Percentiles rank a stretch among this genome's conserved stretches.
phyloP scores from a whole-genome alignment of 1,140 invertebrate genomes.

The Drosophila lacteicornis region DNA sequence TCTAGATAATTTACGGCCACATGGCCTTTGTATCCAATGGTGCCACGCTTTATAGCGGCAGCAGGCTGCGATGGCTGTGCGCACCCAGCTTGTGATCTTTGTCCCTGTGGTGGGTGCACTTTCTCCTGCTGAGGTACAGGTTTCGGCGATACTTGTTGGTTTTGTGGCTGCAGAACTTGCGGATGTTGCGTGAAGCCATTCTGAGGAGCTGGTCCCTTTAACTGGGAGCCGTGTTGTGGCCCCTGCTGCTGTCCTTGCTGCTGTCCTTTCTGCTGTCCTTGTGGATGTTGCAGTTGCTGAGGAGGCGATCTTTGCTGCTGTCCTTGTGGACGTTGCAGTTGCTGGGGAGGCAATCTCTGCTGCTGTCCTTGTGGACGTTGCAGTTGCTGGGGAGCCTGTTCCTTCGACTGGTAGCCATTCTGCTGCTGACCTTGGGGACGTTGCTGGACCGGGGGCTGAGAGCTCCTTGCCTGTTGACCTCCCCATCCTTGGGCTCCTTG shows the following conservation, averaged over 20 bases:
- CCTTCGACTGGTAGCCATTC: too few relatives aligned
- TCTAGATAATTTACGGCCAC: slow-evolving; percentile 87
- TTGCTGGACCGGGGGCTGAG: too few relatives aligned
- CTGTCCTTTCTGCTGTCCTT: background rate
- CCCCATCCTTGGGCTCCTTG: background rate
- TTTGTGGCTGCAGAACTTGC: background rate
- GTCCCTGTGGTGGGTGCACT: background rate
- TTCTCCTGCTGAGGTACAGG: background rate
- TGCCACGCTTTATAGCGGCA: slow-evolving; percentile 78
- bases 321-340: background rate
- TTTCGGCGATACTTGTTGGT: background rate
- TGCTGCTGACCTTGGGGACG: too few relatives aligned
- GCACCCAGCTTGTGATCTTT: too few relatives aligned
- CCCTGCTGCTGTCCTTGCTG: background rate
- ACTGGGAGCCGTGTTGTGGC: slow-evolving; percentile 21
- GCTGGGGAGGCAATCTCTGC: background rate
- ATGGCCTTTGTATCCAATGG: slow-evolving; percentile 81
- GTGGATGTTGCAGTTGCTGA: too few relatives aligned
- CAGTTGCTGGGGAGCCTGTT: too few relatives aligned
- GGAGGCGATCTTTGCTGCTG: background rate
- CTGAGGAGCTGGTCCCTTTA: background rate
- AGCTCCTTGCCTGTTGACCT: too few relatives aligned
- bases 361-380: background rate
- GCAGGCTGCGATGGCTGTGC: background rate
- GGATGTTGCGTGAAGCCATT: too few relatives aligned